These are phyloP conservation scores for Cygnus buccinator DNA, from an alignment of 2,113 vertebrate species.

Conservation along the genomic window DNA sequence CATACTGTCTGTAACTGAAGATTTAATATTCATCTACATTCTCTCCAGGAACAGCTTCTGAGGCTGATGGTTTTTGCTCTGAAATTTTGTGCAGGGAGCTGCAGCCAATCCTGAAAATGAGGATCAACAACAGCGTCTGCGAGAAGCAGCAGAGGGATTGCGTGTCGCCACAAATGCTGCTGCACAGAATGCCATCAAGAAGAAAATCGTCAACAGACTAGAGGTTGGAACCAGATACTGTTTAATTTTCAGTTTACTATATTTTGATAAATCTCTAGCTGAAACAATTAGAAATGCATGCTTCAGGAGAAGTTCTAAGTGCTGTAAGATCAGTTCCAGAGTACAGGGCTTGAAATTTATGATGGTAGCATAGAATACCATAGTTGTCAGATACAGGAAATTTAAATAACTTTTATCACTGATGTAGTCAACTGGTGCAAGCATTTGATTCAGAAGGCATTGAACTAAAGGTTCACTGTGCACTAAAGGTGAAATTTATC, in stretches of 20 bases:
- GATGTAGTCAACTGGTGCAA: neutral
- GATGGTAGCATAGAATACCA: neutral
- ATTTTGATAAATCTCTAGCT: neutral
- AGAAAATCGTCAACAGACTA: constrained; percentile 94
- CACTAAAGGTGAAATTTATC: neutral
- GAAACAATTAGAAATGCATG: neutral
- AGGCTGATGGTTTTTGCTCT: neutral
- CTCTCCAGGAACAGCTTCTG: neutral
- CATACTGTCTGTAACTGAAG: neutral
- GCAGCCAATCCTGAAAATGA: constrained; percentile 97
- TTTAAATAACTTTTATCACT: neutral
- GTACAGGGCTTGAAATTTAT: neutral
- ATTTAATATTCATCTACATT: neutral
- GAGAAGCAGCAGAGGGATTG: constrained; percentile 95
- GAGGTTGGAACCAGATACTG: constrained; percentile 80
- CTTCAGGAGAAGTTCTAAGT: neutral
- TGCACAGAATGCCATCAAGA: constrained; percentile 98
- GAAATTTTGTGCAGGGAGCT: constrained; percentile 83
- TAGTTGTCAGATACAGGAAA: neutral
- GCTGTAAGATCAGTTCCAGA: neutral
- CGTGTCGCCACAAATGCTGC: constrained; percentile 96
- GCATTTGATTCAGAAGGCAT: neutral
- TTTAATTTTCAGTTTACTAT: neutral
- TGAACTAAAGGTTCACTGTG: neutral
- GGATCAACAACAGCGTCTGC: constrained; percentile 94